Evolutionary conservation across 2,113 vertebrate species (phyloP), one percentile per base, ranked within the genome.

Genomic region (Numenius arquata): DNA sequence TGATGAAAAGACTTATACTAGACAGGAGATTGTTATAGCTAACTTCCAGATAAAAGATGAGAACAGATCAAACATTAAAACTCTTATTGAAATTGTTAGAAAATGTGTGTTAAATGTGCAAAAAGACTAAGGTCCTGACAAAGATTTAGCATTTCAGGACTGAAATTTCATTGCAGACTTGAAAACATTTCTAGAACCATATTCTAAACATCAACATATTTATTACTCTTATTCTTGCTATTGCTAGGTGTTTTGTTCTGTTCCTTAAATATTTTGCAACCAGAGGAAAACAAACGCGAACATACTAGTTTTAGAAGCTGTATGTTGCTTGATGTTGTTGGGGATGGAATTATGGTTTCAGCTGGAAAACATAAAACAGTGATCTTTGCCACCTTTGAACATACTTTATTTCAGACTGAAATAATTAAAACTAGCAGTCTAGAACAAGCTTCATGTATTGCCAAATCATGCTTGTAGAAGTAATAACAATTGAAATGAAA

Each of bases 101-200:
- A 50, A 50, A 27, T 0, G 0, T 32, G 11, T 3, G 41, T 45
- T 29, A 50, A 45, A 3, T n/a, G 2, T 72, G 50, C 9, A 45
- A 67, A 76, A 85, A 73, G 3, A 36, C 20, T 36, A 52, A 61
- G 38, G 8, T 36, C 34, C 9, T 61, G 34, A 74, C 4, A 74
- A 58, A 63, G 26, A 67, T 45, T 40, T 88, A 52, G 41, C 15
- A 41, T 52, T 53, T 85, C 75, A 76, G 80, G 53, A 73, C 26
- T 30, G 19, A 14, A 3, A 38, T 52, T 91, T 90, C 25, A 6
- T 27, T 88, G 17, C 16, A 85, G 12, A 6, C n/a, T 45, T 81
- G 26, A 16, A 72, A 53, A 20, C 20, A 36, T 77, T 93, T 79
- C 62, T 36, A 47, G 26, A 81, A 67, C 5, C 16, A 34, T 6